Evolutionary conservation across 2,113 vertebrate genomes (phyloP).

Genomic region (Dascyllus trimaculatus): DNA sequence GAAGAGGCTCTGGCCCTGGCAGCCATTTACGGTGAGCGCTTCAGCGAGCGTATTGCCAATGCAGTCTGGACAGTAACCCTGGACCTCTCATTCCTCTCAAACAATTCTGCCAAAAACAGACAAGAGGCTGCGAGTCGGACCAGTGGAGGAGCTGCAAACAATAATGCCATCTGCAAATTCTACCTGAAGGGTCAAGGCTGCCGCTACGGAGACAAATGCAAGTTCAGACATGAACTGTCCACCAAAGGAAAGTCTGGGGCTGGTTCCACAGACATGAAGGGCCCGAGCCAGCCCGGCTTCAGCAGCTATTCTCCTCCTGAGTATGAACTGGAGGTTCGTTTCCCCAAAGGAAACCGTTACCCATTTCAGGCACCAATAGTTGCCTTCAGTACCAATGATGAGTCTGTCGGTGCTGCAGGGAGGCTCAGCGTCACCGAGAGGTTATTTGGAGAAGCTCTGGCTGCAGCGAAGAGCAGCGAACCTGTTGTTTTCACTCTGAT

Average conservation of each 20-base stretch:
- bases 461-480: constrained; percentile 86
- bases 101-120: not conserved
- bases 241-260: constrained; percentile 62
- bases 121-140: constrained; percentile 65
- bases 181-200: constrained; percentile 90
- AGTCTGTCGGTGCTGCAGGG: constrained; percentile 87
- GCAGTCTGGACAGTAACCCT: constrained; percentile 92
- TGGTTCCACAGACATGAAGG: constrained; percentile 38
- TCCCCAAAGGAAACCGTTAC: constrained; percentile 91
- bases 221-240: constrained; percentile 90
- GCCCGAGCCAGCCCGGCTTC: constrained; percentile 81
- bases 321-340: constrained; percentile 95
- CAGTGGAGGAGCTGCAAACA: constrained; percentile 38
- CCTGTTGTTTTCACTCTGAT: constrained; percentile 93
- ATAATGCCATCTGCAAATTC: constrained; percentile 88
- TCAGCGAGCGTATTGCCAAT: constrained; percentile 92
- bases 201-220: constrained; percentile 92
- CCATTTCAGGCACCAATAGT: constrained; percentile 93
- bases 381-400: constrained; percentile 93
- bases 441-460: constrained; percentile 90
- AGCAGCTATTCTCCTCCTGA: constrained; percentile 85
- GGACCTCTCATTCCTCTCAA: constrained; percentile 77
- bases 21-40: constrained; percentile 96
- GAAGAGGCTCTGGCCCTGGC: constrained; percentile 92
- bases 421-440: constrained; percentile 91